Evolutionary conservation across 1,140 invertebrate genomes (phyloP).

Genomic region (Drosophila saltans): DNA sequence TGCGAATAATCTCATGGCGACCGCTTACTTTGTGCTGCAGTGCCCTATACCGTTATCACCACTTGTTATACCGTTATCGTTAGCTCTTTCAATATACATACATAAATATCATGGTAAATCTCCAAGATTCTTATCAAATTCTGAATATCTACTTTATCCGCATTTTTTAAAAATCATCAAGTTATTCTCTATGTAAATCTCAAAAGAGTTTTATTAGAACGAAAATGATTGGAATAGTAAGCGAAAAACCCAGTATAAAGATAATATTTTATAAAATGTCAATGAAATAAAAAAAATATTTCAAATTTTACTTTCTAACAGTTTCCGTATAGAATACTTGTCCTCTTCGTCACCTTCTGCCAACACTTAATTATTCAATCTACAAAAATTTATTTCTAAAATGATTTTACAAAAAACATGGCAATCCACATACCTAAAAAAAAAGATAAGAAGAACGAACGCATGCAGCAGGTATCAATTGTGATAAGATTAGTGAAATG

Average conservation of each 20-base stretch:
- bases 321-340: too few species aligned
- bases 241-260: too few species aligned
- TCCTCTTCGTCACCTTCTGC: too few species aligned
- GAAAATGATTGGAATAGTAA: too few species aligned
- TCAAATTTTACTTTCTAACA: too few species aligned
- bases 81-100: neutral
- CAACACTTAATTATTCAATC: neutral
- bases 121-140: neutral
- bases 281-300: too few species aligned
- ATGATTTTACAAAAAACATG: too few species aligned
- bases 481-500: constrained; percentile 6
- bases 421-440: neutral
- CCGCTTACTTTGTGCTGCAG: neutral
- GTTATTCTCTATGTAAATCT: too few species aligned
- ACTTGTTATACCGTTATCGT: neutral
- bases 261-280: too few species aligned
- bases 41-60: neutral
- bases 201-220: too few species aligned
- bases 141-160: neutral
- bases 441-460: neutral
- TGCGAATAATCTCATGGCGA: neutral
- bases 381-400: neutral
- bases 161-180: too few species aligned
- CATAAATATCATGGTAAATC: neutral
- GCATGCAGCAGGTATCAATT: neutral